Percentiles rank a stretch among this genome's conserved stretches.
Evolutionary conservation across 2,113 vertebrate genomes (phyloP).

Genomic region (Petrocephalus zakoni): DNA sequence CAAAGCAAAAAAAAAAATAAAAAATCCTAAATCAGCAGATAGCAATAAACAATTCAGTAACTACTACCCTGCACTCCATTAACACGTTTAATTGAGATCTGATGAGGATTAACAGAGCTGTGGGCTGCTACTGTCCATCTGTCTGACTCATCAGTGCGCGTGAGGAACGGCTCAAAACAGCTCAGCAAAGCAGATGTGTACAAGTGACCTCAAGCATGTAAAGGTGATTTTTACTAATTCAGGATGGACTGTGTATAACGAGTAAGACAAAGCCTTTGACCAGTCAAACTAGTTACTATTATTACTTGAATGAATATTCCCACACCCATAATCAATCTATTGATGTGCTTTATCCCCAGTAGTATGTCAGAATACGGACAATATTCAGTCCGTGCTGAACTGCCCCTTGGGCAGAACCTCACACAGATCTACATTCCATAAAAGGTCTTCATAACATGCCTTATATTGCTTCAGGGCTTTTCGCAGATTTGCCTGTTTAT

Average conservation of each 20-base stretch:
- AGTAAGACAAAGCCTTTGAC: background rate
- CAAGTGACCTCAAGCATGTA: background rate
- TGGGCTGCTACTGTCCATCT: background rate
- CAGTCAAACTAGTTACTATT: background rate
- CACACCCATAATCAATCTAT: background rate
- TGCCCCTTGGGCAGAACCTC: background rate
- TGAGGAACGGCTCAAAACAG: background rate
- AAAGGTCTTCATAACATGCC: background rate
- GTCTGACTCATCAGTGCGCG: background rate
- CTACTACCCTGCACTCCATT: background rate
- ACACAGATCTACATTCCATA: background rate
- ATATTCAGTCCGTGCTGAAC: background rate
- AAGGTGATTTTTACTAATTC: background rate
- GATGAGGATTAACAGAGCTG: background rate
- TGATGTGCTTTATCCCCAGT: background rate
- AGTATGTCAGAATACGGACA: background rate
- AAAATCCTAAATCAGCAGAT: background rate
- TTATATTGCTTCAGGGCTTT: background rate
- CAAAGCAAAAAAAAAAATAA: background rate
- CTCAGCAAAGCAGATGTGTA: background rate
- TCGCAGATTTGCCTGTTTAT: background rate
- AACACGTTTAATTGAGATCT: background rate
- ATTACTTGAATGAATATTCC: background rate
- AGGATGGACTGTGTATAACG: background rate
- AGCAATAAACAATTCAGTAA: background rate